These are phyloP conservation scores for Dicerorhinus sumatrensis DNA, from an alignment of 2,113 vertebrate genomes.

Conservation along the genomic window DNA sequence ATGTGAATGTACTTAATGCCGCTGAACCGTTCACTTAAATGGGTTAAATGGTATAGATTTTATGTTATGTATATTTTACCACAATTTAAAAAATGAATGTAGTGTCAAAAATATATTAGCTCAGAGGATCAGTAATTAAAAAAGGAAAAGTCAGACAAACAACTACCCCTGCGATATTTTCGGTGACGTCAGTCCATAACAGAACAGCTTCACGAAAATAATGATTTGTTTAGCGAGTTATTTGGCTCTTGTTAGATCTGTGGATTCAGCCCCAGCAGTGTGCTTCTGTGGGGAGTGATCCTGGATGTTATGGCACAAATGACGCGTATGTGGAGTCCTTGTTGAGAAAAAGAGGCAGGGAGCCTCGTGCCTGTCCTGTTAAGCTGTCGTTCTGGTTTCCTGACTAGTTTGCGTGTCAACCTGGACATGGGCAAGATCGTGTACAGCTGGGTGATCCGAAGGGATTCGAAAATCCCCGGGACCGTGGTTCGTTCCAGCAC, in stretches of 20 bases:
- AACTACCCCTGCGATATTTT: neutral
- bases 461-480: conserved; percentile 96
- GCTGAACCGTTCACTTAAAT: accelerated
- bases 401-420: conserved; percentile 94
- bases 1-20: no score
- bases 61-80: neutral
- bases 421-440: conserved; percentile 99
- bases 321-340: accelerated
- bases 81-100: neutral
- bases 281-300: neutral
- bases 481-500: conserved; percentile 98
- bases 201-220: accelerated
- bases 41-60: neutral
- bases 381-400: neutral
- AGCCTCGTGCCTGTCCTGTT: accelerated
- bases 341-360: accelerated
- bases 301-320: accelerated
- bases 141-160: neutral
- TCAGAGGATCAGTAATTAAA: neutral
- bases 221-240: accelerated
- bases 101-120: neutral
- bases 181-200: accelerated
- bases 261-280: accelerated
- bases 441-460: conserved; percentile 99
- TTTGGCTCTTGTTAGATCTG: accelerated